These are phyloP conservation scores for Vesta saturnalis DNA, from an alignment of 2,888 invertebrate genomes.

Conservation along the genomic window DNA sequence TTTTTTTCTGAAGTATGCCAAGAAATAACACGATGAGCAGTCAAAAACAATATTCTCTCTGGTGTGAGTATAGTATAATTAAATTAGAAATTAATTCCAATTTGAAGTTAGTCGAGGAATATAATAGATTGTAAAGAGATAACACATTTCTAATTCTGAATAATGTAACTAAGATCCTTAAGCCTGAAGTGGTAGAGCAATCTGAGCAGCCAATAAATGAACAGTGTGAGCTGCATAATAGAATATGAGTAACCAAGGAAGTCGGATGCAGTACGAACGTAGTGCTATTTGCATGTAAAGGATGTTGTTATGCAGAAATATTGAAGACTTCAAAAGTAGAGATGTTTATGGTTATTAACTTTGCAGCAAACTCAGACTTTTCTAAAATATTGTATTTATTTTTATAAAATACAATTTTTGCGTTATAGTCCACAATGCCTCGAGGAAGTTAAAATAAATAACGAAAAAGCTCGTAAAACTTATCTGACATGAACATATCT, in stretches of 20 bases:
- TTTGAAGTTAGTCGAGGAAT: not conserved
- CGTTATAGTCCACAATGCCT: no score
- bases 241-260: not conserved
- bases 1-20: not conserved
- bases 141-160: not conserved
- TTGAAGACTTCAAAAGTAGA: not conserved
- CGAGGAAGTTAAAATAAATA: no score
- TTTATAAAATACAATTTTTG: no score
- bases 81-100: slow-evolving; percentile 1
- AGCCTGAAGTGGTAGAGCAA: not conserved
- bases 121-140: slow-evolving; percentile 1
- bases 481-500: no score
- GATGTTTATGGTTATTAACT: slow-evolving; percentile 7
- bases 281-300: not conserved
- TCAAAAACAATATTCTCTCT: not conserved
- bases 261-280: not conserved
- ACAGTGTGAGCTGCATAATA: slow-evolving; percentile 3
- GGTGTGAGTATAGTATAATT: not conserved
- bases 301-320: slow-evolving; percentile 11
- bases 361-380: not conserved
- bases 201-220: not conserved
- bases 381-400: no score
- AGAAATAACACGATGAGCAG: not conserved
- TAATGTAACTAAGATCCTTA: not conserved
- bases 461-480: no score